Evolutionary conservation across 2,113 vertebrate species (phyloP), one percentile per base, ranked within the genome.

Genomic region (Indicator indicator): DNA sequence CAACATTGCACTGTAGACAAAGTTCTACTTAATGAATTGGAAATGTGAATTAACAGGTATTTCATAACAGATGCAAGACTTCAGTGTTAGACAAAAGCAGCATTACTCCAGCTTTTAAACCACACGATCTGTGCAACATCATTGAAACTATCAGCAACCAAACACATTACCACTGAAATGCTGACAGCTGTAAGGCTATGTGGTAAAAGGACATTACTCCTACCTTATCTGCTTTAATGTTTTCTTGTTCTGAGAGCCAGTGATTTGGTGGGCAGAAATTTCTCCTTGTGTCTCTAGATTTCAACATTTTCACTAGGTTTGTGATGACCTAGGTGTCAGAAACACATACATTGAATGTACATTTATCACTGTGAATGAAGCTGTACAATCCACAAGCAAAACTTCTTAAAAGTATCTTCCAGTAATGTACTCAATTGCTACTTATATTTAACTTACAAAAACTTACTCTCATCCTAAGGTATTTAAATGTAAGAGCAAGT

Each of bases 291-390:
- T 99, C 99, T 46, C 99, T 98, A 83, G 99, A 98, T 96, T 99
- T 99, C 86, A 99, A 96, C 99, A 99, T 99, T 96, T 99, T 99
- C 97, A 99, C 99, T 90, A 99, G 98, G 94, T 99, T 99, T 93
- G 99, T 99, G 94, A 99, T 99, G 50, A 99, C 99, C 99, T 99
- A 96, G 8, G 59, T 71, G 62, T 69, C 58, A 96, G 52, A 84
- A 95, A 95, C 8, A 96, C n/a, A 70, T 5, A 16, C 1, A 10
- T 6, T 58, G 82, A 92, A 84, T 26, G 72, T 2, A 68, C 40
- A 65, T n/a, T 42, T 30, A 72, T 32, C 44, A 65, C 6, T 11
- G 28, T 7, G 17, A 63, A 71, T 16, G 9, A 56, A 44, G 56
- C 0, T 1, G 15, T 16, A 11, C 32, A 46, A 58, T 19, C 16